Percentiles rank a stretch among this genome's conserved stretches.
Conservation (phyloP, 1,140 invertebrate genomes). For the Parasteatoda tepidariorum region DNA sequence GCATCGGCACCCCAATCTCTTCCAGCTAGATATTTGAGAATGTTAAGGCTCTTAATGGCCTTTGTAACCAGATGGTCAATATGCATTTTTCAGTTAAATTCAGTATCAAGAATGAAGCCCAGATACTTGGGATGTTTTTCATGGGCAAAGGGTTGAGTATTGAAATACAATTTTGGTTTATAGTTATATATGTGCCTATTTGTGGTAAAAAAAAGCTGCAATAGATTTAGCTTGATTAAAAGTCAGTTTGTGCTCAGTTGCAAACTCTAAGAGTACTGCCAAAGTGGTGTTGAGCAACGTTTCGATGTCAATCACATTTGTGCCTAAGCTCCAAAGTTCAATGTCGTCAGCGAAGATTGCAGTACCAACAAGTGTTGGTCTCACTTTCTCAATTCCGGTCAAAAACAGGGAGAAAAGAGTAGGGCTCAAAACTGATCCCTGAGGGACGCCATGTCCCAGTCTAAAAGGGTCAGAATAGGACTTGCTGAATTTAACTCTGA, state of each 20-base stretch:
- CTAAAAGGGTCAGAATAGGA: background rate
- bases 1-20: constrained; percentile 1
- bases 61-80: constrained; percentile 6
- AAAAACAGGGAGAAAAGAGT: constrained; percentile 14
- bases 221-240: constrained; percentile 14
- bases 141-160: background rate
- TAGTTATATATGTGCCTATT: constrained; percentile 2
- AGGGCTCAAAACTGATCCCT: background rate
- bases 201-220: background rate
- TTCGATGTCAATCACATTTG: background rate
- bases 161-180: background rate
- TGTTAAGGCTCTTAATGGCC: no score
- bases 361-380: background rate
- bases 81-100: background rate
- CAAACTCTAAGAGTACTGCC: background rate
- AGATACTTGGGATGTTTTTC: background rate
- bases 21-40: constrained; percentile 9
- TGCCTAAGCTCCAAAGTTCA: constrained; percentile 1
- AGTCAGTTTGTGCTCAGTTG: constrained; percentile 1
- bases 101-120: no score
- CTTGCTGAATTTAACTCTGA: constrained; percentile 25
- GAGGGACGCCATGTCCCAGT: no score
- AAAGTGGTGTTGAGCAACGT: background rate
- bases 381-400: constrained; percentile 1
- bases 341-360: constrained; percentile 18